A percentile compares a stretch with the other conserved stretches of the same genome.
These are phyloP conservation scores for Trachymyrmex septentrionalis DNA, from an alignment of 1,140 invertebrate species.

Conservation along the genomic window DNA sequence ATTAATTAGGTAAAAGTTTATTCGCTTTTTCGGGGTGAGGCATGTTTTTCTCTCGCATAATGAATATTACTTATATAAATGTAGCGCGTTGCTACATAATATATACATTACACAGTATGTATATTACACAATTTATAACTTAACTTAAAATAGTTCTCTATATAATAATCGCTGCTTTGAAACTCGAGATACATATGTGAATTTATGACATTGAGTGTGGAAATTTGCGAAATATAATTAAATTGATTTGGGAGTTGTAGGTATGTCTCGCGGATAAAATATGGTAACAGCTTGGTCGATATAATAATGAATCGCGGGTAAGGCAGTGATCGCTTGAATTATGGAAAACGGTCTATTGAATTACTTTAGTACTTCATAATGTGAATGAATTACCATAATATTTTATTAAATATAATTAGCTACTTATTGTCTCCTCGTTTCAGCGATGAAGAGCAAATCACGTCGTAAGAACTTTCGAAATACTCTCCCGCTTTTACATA, in stretches of 20 bases:
- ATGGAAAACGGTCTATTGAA: slow-evolving; percentile 26
- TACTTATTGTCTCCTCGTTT: neutral
- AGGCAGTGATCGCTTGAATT: slow-evolving; percentile 1
- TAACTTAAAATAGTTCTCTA: neutral
- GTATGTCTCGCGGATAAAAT: neutral
- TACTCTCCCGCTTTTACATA: neutral
- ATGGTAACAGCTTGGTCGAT: neutral
- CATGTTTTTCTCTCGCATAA: neutral
- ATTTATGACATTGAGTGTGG: neutral
- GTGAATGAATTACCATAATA: slow-evolving; percentile 3
- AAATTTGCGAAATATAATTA: slow-evolving; percentile 24
- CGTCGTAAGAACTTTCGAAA: neutral
- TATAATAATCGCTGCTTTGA: neutral
- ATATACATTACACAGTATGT: neutral
- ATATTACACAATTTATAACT: too few species aligned
- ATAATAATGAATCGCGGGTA: slow-evolving; percentile 41
- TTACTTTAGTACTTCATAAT: slow-evolving; percentile 10
- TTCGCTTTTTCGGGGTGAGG: neutral
- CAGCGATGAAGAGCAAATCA: neutral
- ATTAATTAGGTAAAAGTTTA: slow-evolving; percentile 16
- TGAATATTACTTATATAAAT: neutral
- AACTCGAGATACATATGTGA: neutral
- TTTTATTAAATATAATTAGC: slow-evolving; percentile 11
- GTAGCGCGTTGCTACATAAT: neutral
- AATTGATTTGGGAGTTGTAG: neutral